These are phyloP conservation scores for Siphamia tubifer DNA, from an alignment of 2,113 vertebrate species.

Conservation along the genomic window DNA sequence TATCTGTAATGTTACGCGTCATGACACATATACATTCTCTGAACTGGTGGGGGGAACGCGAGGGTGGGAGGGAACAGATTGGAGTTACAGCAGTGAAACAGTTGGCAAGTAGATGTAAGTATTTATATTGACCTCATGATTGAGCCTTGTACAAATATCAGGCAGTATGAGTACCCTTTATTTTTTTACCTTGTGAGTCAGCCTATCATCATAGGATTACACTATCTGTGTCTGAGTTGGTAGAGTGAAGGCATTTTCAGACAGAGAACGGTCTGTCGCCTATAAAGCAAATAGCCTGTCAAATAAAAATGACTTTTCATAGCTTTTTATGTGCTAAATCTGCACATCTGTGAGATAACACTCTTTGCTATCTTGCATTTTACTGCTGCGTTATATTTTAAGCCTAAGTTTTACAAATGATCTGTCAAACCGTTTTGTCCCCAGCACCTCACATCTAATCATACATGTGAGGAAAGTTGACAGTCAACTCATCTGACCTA, in stretches of 20 bases:
- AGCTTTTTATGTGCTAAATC: background rate
- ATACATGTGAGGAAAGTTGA: conserved; percentile 21
- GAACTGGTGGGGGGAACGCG: background rate
- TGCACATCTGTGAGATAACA: background rate
- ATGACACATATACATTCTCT: background rate
- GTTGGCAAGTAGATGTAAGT: conserved; percentile 14
- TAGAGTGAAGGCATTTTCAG: conserved; percentile 5
- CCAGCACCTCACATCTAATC: conserved; percentile 1
- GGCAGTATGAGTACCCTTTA: background rate
- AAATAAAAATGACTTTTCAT: background rate
- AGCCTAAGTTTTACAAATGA: background rate
- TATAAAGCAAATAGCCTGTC: conserved; percentile 1
- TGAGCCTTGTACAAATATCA: conserved; percentile 12
- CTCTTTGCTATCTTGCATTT: too few species aligned
- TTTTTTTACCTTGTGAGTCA: conserved; percentile 7
- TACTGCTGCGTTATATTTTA: background rate
- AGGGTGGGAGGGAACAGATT: background rate
- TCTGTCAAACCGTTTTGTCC: background rate
- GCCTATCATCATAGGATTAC: background rate
- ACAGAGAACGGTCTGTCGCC: conserved; percentile 5
- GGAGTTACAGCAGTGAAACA: background rate
- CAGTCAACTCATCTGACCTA: conserved; percentile 60
- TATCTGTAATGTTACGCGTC: conserved; percentile 12
- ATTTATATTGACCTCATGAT: conserved; percentile 19
- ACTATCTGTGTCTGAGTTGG: background rate